Percentiles rank a stretch among this genome's conserved stretches.
Conservation (phyloP, 2,797 vertebrate species). For the Hyperoplus immaculatus region DNA sequence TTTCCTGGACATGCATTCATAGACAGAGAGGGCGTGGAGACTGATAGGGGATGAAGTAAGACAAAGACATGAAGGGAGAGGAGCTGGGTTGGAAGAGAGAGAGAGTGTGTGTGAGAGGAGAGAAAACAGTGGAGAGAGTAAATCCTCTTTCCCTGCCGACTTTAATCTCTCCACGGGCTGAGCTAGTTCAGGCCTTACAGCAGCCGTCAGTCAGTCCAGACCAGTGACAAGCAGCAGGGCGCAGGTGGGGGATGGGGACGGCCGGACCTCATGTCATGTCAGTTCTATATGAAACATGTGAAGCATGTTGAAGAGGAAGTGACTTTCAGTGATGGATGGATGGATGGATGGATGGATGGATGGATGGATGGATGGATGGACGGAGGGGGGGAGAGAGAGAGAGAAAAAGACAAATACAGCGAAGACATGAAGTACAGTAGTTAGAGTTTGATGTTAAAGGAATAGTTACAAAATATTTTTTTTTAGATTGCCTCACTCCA, state of each 20-base stretch:
- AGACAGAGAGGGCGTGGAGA: slow-evolving; percentile 4
- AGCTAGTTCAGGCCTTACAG: slow-evolving; percentile 68
- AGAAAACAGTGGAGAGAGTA: slow-evolving; percentile 64
- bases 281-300: slow-evolving; percentile 11
- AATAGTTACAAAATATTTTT: too few species aligned
- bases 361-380: background rate
- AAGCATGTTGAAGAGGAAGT: slow-evolving; percentile 37
- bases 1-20: slow-evolving; percentile 20
- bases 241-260: slow-evolving; percentile 54
- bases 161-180: slow-evolving; percentile 81
- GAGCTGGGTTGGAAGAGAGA: slow-evolving; percentile 18
- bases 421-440: background rate
- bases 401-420: background rate
- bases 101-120: slow-evolving; percentile 32
- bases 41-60: slow-evolving; percentile 24
- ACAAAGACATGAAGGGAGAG: slow-evolving; percentile 44
- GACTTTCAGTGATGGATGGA: slow-evolving; percentile 4
- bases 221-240: slow-evolving; percentile 53
- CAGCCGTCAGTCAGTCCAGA: slow-evolving; percentile 75
- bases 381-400: background rate
- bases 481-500: too few species aligned
- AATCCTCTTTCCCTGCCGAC: slow-evolving; percentile 83
- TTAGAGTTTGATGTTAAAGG: background rate
- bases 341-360: too few species aligned
- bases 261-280: slow-evolving; percentile 31